Evolutionary conservation across 2,888 invertebrate species (phyloP).

Genomic region (Iselma pallidipennis): DNA sequence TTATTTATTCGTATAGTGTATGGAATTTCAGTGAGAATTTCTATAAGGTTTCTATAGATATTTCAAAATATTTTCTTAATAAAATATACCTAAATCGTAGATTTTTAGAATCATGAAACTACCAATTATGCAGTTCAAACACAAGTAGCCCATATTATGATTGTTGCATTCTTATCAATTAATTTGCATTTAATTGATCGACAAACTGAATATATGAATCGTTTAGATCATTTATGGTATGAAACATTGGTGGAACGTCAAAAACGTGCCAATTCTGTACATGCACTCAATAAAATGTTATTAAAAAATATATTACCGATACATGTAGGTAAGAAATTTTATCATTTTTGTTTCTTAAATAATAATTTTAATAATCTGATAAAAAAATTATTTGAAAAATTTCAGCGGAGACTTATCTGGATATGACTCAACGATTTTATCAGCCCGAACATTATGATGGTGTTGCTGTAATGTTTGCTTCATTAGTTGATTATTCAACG

Average conservation of each 20-base stretch:
- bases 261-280: conserved; percentile 81
- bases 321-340: conserved; percentile 75
- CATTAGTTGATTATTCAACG: conserved; percentile 59
- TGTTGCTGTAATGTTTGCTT: conserved; percentile 96
- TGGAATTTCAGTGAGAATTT: conserved; percentile 63
- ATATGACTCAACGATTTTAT: conserved; percentile 68
- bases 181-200: conserved; percentile 85
- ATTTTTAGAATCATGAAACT: conserved; percentile 64
- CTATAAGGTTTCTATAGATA: conserved; percentile 49
- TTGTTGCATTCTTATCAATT: conserved; percentile 72
- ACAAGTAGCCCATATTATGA: conserved; percentile 72
- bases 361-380: conserved; percentile 4
- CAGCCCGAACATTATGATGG: conserved; percentile 86
- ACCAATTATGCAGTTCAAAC: conserved; percentile 73
- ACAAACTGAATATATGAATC: conserved; percentile 85
- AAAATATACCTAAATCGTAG: not conserved
- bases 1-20: conserved; percentile 71
- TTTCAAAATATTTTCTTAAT: conserved; percentile 10
- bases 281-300: conserved; percentile 85
- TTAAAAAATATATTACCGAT: conserved; percentile 91
- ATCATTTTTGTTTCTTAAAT: not conserved
- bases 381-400: conserved; percentile 23
- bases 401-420: conserved; percentile 77
- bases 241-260: conserved; percentile 77
- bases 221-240: conserved; percentile 82